phyloP scores from a whole-genome alignment of 92 coral and sea anemone species.

The Porites divaricata region DNA sequence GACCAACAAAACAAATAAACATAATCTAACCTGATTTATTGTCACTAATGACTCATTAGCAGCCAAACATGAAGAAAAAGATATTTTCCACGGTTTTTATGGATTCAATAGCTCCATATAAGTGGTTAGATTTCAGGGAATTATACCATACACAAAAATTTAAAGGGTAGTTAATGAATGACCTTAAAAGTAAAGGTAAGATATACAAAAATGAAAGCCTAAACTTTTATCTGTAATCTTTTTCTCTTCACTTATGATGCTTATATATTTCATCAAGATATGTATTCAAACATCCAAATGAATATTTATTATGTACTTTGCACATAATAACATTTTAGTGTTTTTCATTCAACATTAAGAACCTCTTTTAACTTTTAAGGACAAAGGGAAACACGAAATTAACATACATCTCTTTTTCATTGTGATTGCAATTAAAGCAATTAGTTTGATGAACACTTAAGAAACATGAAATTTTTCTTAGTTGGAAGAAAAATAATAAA shows the following conservation, averaged over 20 bases:
- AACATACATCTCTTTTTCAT: conserved; percentile 19
- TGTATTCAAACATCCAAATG: neutral
- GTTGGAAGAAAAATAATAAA: neutral
- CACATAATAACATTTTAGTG: neutral
- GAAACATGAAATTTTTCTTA: neutral
- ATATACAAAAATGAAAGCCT: too few relatives aligned
- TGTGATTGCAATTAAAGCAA: neutral
- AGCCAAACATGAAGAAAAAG: neutral
- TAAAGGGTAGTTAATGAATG: too few relatives aligned
- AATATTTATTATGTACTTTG: conserved; percentile 1
- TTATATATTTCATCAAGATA: neutral
- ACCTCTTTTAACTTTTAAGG: neutral
- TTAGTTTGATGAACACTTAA: neutral
- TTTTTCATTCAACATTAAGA: conserved; percentile 11
- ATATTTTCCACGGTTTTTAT: neutral
- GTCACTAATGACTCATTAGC: neutral
- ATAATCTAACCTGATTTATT: neutral
- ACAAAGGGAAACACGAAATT: neutral
- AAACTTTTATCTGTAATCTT: too few relatives aligned
- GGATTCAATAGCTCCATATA: neutral
- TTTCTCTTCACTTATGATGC: too few relatives aligned
- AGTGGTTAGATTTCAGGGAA: neutral
- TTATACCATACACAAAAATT: neutral
- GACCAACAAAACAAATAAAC: conserved; percentile 14
- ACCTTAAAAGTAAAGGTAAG: too few relatives aligned